Evolutionary conservation across 2,113 vertebrate species (phyloP), one percentile per base, ranked within the genome.

Genomic region (Chascanopsetta lugubris): DNA sequence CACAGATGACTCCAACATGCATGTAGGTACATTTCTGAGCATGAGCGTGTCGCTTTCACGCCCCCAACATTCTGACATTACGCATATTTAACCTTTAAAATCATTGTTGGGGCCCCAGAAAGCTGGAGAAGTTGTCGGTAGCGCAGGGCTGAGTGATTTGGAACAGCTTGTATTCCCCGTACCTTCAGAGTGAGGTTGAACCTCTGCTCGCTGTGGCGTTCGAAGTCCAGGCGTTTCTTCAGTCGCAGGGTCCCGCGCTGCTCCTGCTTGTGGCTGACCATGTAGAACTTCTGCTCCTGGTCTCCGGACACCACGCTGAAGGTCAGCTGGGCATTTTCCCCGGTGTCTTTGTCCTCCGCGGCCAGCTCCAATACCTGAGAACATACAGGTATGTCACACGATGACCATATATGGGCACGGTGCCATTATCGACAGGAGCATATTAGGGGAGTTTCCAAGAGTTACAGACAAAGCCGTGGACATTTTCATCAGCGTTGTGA

Each of bases 141-240:
- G 42, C n/a, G 6, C 17, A 42, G 10, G 38, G 17, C 5, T 57
- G 10, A 27, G 34, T 54, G 9, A 38, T 42, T 48, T 43, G 25
- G 15, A 50, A 58, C 8, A 27, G 3, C n/a, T 21, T 20, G 7
- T 8, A 27, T 6, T 1, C 6, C n/a, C 12, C 6, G 0, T 69
- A 89, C 90, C 79, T 92, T 93, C 13, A 96, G 34, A 0, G 94
- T 95, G 22, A 97, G 91, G 74, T 96, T 97, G 79, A 95, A 96
- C 47, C 83, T 89, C 29, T 94, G 94, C 69, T 97, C 95, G 7
- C 55, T 88, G 29, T 91, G 85, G 13, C 94, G 90, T 74, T 96
- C 95, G 47, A 94, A 96, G 89, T 96, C 95, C 69, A 97, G 46
- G 1, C 70, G 75, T 58, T 94, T 95, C 80, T 94, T 95, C 21